Evolutionary conservation across 2,888 invertebrate genomes (phyloP).

Genomic region (Papilio protenor): DNA sequence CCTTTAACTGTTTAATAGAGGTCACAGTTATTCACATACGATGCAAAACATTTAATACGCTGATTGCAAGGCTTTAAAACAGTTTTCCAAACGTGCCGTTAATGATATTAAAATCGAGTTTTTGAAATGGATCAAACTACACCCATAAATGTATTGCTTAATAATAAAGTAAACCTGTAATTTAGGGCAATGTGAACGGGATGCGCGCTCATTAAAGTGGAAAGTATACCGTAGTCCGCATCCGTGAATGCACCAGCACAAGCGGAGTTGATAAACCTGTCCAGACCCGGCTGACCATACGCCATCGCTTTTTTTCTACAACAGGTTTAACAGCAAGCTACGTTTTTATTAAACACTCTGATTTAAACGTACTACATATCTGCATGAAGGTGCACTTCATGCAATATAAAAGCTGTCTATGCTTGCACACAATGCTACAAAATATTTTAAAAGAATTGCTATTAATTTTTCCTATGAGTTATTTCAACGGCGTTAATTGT

Average conservation of each 20-base stretch:
- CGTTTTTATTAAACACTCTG: conserved; percentile 70
- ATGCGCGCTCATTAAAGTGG: conserved; percentile 70
- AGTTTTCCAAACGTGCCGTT: conserved; percentile 2
- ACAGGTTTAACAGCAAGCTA: conserved; percentile 71
- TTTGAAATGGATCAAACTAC: conserved; percentile 40
- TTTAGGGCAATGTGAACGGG: conserved; percentile 61
- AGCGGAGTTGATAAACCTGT: conserved; percentile 78
- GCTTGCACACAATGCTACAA: neutral
- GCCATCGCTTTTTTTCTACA: conserved; percentile 69
- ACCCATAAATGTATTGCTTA: conserved; percentile 50
- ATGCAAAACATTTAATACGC: neutral
- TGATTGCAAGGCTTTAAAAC: neutral
- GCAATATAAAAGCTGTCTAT: neutral
- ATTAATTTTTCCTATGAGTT: neutral
- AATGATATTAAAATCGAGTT: conserved; percentile 21
- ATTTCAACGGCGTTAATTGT: neutral
- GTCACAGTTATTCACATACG: neutral
- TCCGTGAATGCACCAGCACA: conserved; percentile 75
- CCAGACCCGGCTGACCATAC: conserved; percentile 55
- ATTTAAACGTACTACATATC: conserved; percentile 56
- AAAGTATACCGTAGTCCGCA: conserved; percentile 77
- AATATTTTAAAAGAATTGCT: neutral
- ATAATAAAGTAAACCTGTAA: conserved; percentile 44
- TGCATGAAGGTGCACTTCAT: neutral
- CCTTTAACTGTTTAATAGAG: neutral